Evolutionary conservation across 2,797 vertebrate species (phyloP), one percentile per base, ranked within the genome.

Genomic region (Hemibagrus guttatus): DNA sequence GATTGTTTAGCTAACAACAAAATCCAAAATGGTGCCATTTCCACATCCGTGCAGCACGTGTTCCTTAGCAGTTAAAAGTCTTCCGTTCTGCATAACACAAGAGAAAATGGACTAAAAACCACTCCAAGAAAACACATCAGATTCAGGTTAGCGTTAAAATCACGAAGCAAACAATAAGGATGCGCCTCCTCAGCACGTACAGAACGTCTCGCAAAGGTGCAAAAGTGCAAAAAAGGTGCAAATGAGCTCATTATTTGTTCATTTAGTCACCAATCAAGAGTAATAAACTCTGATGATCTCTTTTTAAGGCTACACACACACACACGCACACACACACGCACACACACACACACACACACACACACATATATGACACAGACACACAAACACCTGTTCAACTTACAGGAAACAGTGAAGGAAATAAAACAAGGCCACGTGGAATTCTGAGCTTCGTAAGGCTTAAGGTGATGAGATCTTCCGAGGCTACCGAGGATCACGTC

Each of bases 181-280:
- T 6, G 0, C 31, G 19, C 19, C 31, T 59, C 31, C 2, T 39
- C 6, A 42, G 14, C 23, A 16, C 23, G 17, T 81, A 63, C 58
- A 46, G 58, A 63, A 63, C 56, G 1, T 61, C 35, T 80, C 13
- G 17, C 63, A 46, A 81, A 63, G 35, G 79, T 63, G 35, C 58
- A 28, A 81, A 9, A 42, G 39, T 81, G 79, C 58, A 63, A 81
- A 63, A 81, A 81, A 42, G 14, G 78, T 80, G 56, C 78, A 42
- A 61, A 80, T 23, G 3, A 39, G n/a, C 49, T 74, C 49, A 19
- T 28, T 8, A 12, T 35, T 58, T 28, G 26, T 80, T 46, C 39
- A 46, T 79, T 79, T 23, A 23, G 1, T 79, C 54, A 58, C 28
- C 12, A 17, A 17, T 42, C 69, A 42, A 11, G 2, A 6, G 23